A percentile compares a stretch with the other conserved stretches of the same genome.
Conservation (phyloP, 2,888 invertebrate species). For the Rosalia funebris region DNA sequence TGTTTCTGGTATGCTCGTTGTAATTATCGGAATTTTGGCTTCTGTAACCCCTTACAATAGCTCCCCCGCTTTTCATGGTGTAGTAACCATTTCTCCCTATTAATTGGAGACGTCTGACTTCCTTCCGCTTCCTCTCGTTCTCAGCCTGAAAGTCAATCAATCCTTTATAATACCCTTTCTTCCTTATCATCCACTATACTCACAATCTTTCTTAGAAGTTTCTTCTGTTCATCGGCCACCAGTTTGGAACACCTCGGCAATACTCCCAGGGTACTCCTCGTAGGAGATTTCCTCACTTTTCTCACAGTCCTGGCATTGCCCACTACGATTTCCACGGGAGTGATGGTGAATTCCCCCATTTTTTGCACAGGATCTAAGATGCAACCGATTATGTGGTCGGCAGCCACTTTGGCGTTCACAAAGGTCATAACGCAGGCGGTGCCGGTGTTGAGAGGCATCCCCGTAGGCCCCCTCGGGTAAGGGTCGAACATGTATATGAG, state of each 20-base stretch:
- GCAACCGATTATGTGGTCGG: slow-evolving; percentile 67
- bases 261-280: slow-evolving; percentile 35
- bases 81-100: slow-evolving; percentile 59
- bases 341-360: slow-evolving; percentile 62
- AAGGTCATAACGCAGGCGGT: slow-evolving; percentile 68
- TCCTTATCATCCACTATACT: slow-evolving; percentile 11
- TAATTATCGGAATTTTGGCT: slow-evolving; percentile 60
- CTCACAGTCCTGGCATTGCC: slow-evolving; percentile 38
- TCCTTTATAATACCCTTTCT: not conserved
- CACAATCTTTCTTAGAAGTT: slow-evolving; percentile 49
- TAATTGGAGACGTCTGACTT: slow-evolving; percentile 56
- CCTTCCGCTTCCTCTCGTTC: slow-evolving; percentile 51
- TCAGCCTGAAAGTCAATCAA: slow-evolving; percentile 44
- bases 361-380: slow-evolving; percentile 62
- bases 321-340: slow-evolving; percentile 59
- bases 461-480: slow-evolving; percentile 61
- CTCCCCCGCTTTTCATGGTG: slow-evolving; percentile 57
- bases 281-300: slow-evolving; percentile 36
- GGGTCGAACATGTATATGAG: slow-evolving; percentile 72
- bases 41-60: slow-evolving; percentile 64
- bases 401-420: slow-evolving; percentile 66
- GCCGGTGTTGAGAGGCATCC: slow-evolving; percentile 63
- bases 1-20: slow-evolving; percentile 64
- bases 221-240: slow-evolving; percentile 45
- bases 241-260: slow-evolving; percentile 44